Percentiles rank a stretch among this genome's conserved stretches.
These are phyloP conservation scores for Sinocyclocheilus anophthalmus DNA, from an alignment of 2,113 vertebrate genomes.

Conservation along the genomic window DNA sequence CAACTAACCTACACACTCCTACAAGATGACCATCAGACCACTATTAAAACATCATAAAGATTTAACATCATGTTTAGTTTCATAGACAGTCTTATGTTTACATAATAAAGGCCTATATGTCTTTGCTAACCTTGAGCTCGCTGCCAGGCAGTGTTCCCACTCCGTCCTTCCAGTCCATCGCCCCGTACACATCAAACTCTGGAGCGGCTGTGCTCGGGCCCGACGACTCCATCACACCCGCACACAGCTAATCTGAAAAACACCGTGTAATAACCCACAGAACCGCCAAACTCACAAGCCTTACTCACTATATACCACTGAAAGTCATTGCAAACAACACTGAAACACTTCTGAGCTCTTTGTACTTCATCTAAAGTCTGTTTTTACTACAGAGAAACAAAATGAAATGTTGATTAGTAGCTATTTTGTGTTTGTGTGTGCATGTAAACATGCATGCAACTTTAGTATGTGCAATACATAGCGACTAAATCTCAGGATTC, in stretches of 20 bases:
- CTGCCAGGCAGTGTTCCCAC: slow-evolving; percentile 66
- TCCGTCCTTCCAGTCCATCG: slow-evolving; percentile 67
- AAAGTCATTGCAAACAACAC: neutral
- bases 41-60: neutral
- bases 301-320: neutral
- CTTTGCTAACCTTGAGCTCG: slow-evolving; percentile 60
- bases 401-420: neutral
- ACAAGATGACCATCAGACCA: neutral
- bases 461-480: too few relatives aligned
- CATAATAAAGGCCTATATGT: neutral
- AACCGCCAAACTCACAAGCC: neutral
- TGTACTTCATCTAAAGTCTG: neutral
- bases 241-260: slow-evolving; percentile 34
- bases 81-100: too few relatives aligned
- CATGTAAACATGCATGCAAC: too few relatives aligned
- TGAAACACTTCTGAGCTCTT: too few relatives aligned
- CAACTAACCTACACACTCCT: slow-evolving; percentile 11
- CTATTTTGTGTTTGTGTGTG: too few relatives aligned
- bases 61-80: too few relatives aligned
- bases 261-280: neutral
- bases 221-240: slow-evolving; percentile 78
- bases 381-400: neutral
- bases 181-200: slow-evolving; percentile 60
- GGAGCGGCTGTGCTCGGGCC: slow-evolving; percentile 72
- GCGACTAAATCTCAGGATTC: too few relatives aligned